phyloP scores from a whole-genome alignment of 2,888 invertebrate species.

The Dasysyrphus tricinctus region DNA sequence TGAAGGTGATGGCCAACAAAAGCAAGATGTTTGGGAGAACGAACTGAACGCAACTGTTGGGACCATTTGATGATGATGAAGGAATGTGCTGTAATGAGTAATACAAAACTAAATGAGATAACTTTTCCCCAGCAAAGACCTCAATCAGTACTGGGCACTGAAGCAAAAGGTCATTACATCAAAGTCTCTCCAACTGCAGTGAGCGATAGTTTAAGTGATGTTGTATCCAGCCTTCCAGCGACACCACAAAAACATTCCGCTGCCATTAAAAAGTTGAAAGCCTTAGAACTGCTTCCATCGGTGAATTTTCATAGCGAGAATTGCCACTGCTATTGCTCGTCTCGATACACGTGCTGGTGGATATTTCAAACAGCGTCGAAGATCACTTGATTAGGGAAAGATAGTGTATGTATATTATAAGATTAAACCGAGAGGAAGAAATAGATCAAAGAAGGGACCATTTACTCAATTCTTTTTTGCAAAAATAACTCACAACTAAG shows the following conservation, averaged over 20 bases:
- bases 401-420: no score
- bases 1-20: no score
- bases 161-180: no score
- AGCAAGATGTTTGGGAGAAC: conserved; percentile 87
- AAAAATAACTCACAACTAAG: no score
- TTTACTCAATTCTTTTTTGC: no score
- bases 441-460: no score
- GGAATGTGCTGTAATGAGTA: conserved; percentile 82
- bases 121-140: no score
- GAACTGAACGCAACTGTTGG: conserved; percentile 90
- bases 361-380: conserved; percentile 75
- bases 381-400: conserved; percentile 75
- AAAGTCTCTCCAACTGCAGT: no score
- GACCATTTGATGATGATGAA: conserved; percentile 89
- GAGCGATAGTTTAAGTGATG: no score
- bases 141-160: no score
- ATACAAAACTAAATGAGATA: conserved; percentile 47
- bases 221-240: conserved; percentile 82
- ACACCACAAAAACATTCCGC: conserved; percentile 80
- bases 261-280: conserved; percentile 81
- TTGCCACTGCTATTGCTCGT: conserved; percentile 82
- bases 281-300: conserved; percentile 82
- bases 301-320: conserved; percentile 83
- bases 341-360: conserved; percentile 77
- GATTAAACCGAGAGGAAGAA: no score